A percentile compares a stretch with the other conserved stretches of the same genome.
Conservation (phyloP, 2,797 vertebrate genomes). For the Premnoplex brunnescens region DNA sequence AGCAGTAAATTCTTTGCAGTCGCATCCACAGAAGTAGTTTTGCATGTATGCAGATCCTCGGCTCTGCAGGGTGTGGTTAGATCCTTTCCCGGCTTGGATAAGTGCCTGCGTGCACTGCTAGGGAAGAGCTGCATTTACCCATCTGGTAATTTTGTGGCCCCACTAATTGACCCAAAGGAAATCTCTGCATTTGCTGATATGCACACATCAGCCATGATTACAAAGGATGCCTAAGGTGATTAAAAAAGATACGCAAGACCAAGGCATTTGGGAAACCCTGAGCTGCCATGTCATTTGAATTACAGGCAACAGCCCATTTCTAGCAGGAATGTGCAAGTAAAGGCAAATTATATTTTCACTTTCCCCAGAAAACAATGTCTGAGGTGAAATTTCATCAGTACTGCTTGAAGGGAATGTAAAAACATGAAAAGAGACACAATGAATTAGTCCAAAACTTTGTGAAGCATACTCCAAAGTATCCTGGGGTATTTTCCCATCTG, state of each 20-base stretch:
- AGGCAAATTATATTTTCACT: neutral
- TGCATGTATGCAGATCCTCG: neutral
- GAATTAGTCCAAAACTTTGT: neutral
- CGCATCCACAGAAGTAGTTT: neutral
- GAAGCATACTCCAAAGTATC: neutral
- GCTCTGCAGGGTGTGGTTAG: conserved; percentile 1
- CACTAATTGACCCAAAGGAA: neutral
- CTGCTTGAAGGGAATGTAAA: neutral
- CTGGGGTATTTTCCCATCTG: neutral
- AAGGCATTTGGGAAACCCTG: neutral
- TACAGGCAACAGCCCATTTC: neutral
- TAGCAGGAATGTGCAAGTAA: neutral
- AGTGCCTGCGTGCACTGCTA: neutral
- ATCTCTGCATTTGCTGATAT: neutral
- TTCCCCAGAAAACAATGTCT: neutral
- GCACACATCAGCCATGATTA: neutral
- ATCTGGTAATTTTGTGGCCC: conserved; percentile 18
- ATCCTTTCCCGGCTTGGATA: neutral
- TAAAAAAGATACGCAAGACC: neutral
- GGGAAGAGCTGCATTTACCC: neutral
- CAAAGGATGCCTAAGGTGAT: neutral
- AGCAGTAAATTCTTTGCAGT: neutral
- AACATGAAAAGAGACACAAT: neutral
- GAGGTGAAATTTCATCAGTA: neutral
- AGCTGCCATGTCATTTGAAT: neutral